These are phyloP conservation scores for Sphenopsis melanotis DNA, from an alignment of 2,797 vertebrate species.

Conservation along the genomic window DNA sequence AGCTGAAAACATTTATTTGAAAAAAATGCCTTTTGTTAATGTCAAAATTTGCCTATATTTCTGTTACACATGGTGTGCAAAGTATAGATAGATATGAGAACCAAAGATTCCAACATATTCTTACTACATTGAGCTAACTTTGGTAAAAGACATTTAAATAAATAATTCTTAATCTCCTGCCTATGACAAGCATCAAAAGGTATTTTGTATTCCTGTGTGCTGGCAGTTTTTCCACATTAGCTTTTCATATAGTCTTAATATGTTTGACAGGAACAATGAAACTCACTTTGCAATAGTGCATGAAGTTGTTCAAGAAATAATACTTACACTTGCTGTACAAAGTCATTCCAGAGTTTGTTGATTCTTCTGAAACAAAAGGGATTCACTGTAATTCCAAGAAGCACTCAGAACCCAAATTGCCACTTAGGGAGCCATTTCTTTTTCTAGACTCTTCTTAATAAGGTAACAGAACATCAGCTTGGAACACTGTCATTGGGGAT, in stretches of 20 bases:
- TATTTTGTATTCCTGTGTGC: neutral
- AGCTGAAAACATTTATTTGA: neutral
- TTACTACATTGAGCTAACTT: neutral
- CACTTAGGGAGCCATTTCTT: neutral
- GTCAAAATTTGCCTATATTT: neutral
- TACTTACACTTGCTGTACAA: neutral
- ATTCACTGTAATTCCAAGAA: neutral
- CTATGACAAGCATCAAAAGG: neutral
- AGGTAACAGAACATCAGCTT: conserved; percentile 46
- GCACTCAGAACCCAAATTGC: neutral
- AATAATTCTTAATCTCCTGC: neutral
- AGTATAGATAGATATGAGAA: neutral
- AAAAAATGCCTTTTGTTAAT: neutral
- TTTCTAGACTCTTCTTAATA: conserved; percentile 45
- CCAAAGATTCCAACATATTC: neutral
- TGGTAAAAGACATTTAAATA: neutral
- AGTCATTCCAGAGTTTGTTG: neutral
- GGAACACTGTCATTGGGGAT: conserved; percentile 56
- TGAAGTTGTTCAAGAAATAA: neutral
- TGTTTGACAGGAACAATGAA: neutral
- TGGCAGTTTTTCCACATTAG: neutral
- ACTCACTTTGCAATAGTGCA: neutral
- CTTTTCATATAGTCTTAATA: neutral
- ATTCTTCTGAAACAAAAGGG: conserved; percentile 1
- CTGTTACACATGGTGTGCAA: neutral